A percentile compares a stretch with the other conserved stretches of the same genome.
phyloP scores from a whole-genome alignment of 2,797 vertebrate species.

The Cygnus olor region DNA sequence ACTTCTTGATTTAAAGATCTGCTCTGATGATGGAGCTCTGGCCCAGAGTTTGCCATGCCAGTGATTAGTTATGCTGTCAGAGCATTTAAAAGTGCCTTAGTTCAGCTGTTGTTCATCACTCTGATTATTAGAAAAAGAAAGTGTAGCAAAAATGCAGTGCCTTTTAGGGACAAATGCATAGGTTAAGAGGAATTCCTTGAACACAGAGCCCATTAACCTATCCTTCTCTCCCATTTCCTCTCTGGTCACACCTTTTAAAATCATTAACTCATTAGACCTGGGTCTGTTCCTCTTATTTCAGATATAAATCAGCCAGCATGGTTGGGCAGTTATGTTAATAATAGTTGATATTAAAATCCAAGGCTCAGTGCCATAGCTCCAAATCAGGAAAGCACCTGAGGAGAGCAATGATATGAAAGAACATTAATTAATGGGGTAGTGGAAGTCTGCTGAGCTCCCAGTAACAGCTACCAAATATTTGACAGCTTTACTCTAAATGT shows the following conservation, averaged over 20 bases:
- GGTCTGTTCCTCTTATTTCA: not conserved
- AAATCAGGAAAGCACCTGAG: not conserved
- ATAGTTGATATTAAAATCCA: not conserved
- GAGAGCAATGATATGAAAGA: not conserved
- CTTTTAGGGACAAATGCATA: not conserved
- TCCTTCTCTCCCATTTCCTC: not conserved
- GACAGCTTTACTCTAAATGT: not conserved
- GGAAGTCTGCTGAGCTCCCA: not conserved
- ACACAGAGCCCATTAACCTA: not conserved
- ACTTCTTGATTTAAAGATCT: conserved; percentile 3
- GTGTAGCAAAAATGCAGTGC: not conserved
- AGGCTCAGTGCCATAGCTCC: not conserved
- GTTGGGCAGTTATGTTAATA: not conserved
- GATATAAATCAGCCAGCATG: not conserved
- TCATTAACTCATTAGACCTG: not conserved
- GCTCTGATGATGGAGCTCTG: not conserved
- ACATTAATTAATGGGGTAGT: not conserved
- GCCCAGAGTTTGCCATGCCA: not conserved
- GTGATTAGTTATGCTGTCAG: not conserved
- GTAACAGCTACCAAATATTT: not conserved
- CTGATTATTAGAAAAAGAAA: not conserved
- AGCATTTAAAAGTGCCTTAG: not conserved
- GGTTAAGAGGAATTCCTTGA: not conserved
- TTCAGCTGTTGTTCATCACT: not conserved
- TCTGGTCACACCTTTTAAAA: not conserved